These are phyloP conservation scores for Trichosurus vulpecula DNA, from an alignment of 2,797 vertebrate species.

Conservation along the genomic window DNA sequence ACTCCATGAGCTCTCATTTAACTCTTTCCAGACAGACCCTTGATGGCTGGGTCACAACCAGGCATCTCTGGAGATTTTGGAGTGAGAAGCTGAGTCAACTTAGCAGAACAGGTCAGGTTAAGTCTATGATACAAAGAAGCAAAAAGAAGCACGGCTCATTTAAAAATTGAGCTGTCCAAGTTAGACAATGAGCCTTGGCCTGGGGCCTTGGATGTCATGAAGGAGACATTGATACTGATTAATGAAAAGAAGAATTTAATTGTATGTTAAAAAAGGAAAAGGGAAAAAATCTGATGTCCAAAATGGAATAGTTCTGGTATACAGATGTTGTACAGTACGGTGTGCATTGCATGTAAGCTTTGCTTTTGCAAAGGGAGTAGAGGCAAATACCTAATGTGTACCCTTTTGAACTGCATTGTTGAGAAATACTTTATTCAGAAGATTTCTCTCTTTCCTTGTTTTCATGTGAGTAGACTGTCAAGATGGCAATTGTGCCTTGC, in stretches of 20 bases:
- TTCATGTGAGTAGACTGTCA: slow-evolving; percentile 80
- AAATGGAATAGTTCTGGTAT: slow-evolving; percentile 81
- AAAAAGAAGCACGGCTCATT: slow-evolving; percentile 87
- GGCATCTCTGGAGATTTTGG: slow-evolving; percentile 88
- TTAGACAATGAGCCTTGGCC: slow-evolving; percentile 88
- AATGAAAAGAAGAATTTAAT: slow-evolving; percentile 87
- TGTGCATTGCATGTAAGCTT: slow-evolving; percentile 72
- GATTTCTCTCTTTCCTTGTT: slow-evolving; percentile 73
- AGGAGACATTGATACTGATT: slow-evolving; percentile 88
- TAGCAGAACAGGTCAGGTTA: slow-evolving; percentile 89
- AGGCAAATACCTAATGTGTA: slow-evolving; percentile 60
- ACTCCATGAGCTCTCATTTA: slow-evolving; percentile 80
- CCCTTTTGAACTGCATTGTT: slow-evolving; percentile 77
- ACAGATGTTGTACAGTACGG: too few relatives aligned
- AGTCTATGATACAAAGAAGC: slow-evolving; percentile 90
- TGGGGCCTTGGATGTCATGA: slow-evolving; percentile 87
- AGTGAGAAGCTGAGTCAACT: slow-evolving; percentile 83
- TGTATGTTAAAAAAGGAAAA: slow-evolving; percentile 66
- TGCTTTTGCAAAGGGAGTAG: slow-evolving; percentile 79
- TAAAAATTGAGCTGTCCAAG: slow-evolving; percentile 90
- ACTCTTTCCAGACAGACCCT: slow-evolving; percentile 87
- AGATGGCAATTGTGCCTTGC: slow-evolving; percentile 75
- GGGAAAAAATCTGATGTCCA: slow-evolving; percentile 79
- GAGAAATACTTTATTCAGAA: slow-evolving; percentile 72
- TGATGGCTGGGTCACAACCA: slow-evolving; percentile 88